These are phyloP conservation scores for Sycophaga agraensis DNA, from an alignment of 1,140 invertebrate genomes.

Conservation along the genomic window DNA sequence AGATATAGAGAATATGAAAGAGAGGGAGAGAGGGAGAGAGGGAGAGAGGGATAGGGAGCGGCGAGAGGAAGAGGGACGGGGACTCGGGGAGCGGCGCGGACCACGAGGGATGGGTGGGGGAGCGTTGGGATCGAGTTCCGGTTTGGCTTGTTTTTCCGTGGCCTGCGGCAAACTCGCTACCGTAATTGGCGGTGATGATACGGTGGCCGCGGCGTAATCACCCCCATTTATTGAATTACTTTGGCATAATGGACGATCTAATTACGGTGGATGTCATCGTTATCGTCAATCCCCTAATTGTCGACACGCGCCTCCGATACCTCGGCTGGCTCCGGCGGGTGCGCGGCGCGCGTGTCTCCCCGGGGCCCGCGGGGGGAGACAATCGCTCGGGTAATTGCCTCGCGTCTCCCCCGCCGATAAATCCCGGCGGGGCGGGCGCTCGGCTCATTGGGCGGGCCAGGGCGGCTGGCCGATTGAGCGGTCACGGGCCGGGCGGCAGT, in stretches of 20 bases:
- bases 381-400: too few relatives aligned
- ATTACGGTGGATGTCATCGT: conserved; percentile 25
- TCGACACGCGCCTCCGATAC: conserved; percentile 12
- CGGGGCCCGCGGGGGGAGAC: too few relatives aligned
- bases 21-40: conserved; percentile 3
- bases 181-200: conserved; percentile 15
- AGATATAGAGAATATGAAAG: neutral
- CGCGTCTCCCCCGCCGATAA: too few relatives aligned
- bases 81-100: neutral
- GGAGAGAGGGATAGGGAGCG: conserved; percentile 1
- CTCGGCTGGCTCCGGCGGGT: too few relatives aligned
- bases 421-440: too few relatives aligned
- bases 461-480: too few relatives aligned
- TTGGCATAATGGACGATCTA: conserved; percentile 28
- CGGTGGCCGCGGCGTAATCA: conserved; percentile 13
- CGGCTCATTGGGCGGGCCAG: too few relatives aligned
- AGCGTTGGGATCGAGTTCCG: conserved; percentile 11
- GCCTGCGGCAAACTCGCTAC: conserved; percentile 11
- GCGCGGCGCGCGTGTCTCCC: too few relatives aligned
- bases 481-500: too few relatives aligned
- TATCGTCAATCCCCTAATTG: conserved; percentile 20
- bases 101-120: too few relatives aligned
- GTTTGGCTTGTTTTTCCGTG: conserved; percentile 29
- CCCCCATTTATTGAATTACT: conserved; percentile 30
- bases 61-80: neutral